A percentile compares a stretch with the other conserved stretches of the same genome.
Evolutionary conservation across 2,113 vertebrate species (phyloP).

Genomic region (Megalops atlanticus): DNA sequence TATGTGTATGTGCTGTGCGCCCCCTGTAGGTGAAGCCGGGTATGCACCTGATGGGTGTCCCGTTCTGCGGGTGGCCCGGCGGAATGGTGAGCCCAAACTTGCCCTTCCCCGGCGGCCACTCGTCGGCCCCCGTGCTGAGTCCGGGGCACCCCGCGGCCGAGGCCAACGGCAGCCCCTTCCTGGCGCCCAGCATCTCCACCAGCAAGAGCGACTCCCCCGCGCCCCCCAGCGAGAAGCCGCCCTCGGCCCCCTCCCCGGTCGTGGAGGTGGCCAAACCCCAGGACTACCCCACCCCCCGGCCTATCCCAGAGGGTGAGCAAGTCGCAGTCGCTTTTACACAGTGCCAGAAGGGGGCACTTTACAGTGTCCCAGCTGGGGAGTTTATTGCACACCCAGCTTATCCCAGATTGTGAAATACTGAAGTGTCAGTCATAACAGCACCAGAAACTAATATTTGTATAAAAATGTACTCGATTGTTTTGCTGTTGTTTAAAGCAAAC

Average conservation of each 20-base stretch:
- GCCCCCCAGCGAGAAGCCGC: slow-evolving; percentile 79
- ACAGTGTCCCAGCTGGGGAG: not conserved
- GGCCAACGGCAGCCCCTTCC: slow-evolving; percentile 78
- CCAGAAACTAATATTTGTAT: too few relatives aligned
- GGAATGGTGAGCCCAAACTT: slow-evolving; percentile 80
- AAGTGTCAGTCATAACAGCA: too few relatives aligned
- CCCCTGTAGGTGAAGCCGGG: slow-evolving; percentile 80
- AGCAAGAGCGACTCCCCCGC: slow-evolving; percentile 89
- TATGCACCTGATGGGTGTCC: slow-evolving; percentile 82
- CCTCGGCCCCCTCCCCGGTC: slow-evolving; percentile 68
- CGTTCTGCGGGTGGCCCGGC: slow-evolving; percentile 87
- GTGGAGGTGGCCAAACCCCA: slow-evolving; percentile 86
- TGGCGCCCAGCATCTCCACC: slow-evolving; percentile 76
- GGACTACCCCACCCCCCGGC: slow-evolving; percentile 82
- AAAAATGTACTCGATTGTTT: too few relatives aligned
- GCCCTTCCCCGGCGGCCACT: slow-evolving; percentile 79
- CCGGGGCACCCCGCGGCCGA: slow-evolving; percentile 77
- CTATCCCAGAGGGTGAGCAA: slow-evolving; percentile 87
- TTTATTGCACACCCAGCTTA: too few relatives aligned
- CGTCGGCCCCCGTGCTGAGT: slow-evolving; percentile 70
- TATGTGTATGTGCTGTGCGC: not conserved
- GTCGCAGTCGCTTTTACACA: not conserved
- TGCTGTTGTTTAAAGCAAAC: too few relatives aligned
- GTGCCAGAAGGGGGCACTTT: not conserved
- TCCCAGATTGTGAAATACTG: too few relatives aligned